A percentile compares a stretch with the other conserved stretches of the same genome.
phyloP scores from a whole-genome alignment of 2,797 vertebrate genomes.

The Halcyon leucocephala region DNA sequence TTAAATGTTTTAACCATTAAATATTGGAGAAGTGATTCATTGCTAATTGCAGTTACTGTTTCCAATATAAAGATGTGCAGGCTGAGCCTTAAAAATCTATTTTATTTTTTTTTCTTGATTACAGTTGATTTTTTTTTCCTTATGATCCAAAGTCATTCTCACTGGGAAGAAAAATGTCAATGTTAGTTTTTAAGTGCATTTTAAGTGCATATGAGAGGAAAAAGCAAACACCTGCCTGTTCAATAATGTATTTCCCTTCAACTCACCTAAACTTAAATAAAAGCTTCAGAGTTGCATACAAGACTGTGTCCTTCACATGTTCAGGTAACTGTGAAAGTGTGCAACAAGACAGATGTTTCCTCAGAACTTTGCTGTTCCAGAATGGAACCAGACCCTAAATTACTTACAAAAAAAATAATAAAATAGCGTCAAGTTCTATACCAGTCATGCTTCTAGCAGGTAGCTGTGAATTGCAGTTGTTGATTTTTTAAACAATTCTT shows the following conservation, averaged over 20 bases:
- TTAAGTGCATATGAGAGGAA: slow-evolving; percentile 8
- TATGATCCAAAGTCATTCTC: background rate
- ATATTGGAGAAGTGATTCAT: background rate
- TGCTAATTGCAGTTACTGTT: background rate
- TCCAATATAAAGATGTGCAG: background rate
- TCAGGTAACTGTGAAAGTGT: background rate
- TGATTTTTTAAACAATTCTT: background rate
- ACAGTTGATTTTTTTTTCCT: background rate
- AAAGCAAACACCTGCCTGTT: background rate
- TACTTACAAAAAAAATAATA: background rate
- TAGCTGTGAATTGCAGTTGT: background rate
- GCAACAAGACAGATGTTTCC: background rate
- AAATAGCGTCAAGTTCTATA: background rate
- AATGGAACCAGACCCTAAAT: background rate
- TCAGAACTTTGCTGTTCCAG: background rate
- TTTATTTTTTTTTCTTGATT: slow-evolving; percentile 19
- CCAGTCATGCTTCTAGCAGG: background rate
- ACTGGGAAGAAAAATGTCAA: background rate
- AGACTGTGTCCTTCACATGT: background rate
- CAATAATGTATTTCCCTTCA: slow-evolving; percentile 15
- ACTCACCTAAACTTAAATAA: slow-evolving; percentile 53
- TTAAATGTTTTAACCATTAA: background rate
- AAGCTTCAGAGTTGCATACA: slow-evolving; percentile 42
- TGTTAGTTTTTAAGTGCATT: background rate
- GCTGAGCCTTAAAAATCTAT: slow-evolving; percentile 12